Percentiles rank a stretch among this genome's conserved stretches.
Conservation (phyloP, 2,113 vertebrate species). For the Poeciliopsis prolifica region DNA sequence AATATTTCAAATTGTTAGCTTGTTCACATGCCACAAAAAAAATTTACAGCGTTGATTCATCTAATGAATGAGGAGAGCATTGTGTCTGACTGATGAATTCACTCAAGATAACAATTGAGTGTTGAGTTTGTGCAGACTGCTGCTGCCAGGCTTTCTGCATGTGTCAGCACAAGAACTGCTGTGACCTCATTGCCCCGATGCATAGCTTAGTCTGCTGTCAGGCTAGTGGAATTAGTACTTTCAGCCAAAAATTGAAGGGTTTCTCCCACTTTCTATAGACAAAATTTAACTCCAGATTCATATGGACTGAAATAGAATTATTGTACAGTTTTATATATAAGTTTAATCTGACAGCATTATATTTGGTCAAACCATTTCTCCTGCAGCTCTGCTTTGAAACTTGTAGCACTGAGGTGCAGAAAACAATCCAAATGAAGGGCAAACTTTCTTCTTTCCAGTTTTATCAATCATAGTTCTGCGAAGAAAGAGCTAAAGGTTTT, state of each 20-base stretch:
- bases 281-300: not conserved
- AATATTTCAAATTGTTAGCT: too few species aligned
- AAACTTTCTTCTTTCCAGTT: constrained; percentile 1
- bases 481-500: constrained; percentile 29
- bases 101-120: not conserved
- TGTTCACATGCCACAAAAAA: too few species aligned
- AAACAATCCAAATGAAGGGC: not conserved
- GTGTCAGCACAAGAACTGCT: constrained; percentile 17
- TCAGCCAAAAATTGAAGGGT: constrained; percentile 2
- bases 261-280: constrained; percentile 8
- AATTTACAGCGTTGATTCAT: not conserved
- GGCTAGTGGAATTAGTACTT: constrained; percentile 25
- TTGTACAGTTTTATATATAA: not conserved
- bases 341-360: not conserved
- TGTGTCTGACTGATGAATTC: not conserved
- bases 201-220: constrained; percentile 22
- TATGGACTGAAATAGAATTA: not conserved
- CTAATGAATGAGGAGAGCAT: not conserved
- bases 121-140: not conserved
- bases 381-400: not conserved
- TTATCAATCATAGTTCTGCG: not conserved
- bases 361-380: not conserved
- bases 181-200: constrained; percentile 16
- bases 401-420: not conserved
- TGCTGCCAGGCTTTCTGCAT: constrained; percentile 7